Percentiles rank a stretch among this genome's conserved stretches.
These are phyloP conservation scores for Pholis gunnellus DNA, from an alignment of 2,113 vertebrate genomes.

Conservation along the genomic window DNA sequence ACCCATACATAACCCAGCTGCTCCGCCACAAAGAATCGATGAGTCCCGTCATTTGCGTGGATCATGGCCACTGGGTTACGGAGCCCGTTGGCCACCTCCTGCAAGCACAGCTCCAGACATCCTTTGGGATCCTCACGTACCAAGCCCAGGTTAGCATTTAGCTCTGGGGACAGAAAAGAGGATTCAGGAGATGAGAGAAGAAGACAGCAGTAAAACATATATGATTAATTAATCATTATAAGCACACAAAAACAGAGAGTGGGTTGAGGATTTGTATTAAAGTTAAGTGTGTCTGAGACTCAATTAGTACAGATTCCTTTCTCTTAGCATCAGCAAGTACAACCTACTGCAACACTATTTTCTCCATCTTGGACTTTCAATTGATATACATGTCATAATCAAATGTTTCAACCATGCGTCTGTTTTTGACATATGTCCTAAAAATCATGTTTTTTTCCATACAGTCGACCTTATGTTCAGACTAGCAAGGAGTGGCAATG, in stretches of 20 bases:
- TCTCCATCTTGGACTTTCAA: neutral
- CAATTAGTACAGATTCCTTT: neutral
- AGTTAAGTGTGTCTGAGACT: neutral
- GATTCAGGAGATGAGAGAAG: neutral
- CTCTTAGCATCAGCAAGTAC: neutral
- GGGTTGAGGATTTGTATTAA: neutral
- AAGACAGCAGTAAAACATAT: neutral
- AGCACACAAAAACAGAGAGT: neutral
- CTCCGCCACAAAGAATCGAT: slow-evolving; percentile 88
- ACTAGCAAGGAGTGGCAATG: neutral
- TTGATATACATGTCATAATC: neutral
- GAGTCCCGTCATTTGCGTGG: slow-evolving; percentile 85
- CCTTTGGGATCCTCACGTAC: slow-evolving; percentile 80
- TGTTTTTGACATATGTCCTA: neutral
- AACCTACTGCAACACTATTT: neutral
- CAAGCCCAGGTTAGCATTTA: slow-evolving; percentile 83
- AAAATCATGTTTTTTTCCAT: neutral
- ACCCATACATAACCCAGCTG: slow-evolving; percentile 88
- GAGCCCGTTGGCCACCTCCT: slow-evolving; percentile 86
- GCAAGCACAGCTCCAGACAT: slow-evolving; percentile 86
- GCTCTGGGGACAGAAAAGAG: slow-evolving; percentile 53
- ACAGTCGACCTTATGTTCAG: neutral
- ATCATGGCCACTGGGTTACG: slow-evolving; percentile 89
- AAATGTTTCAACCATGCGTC: neutral
- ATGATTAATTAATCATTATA: neutral